Percentiles rank a stretch among this genome's conserved stretches.
Conservation (phyloP, 2,888 invertebrate genomes). For the Aradus depressus region DNA sequence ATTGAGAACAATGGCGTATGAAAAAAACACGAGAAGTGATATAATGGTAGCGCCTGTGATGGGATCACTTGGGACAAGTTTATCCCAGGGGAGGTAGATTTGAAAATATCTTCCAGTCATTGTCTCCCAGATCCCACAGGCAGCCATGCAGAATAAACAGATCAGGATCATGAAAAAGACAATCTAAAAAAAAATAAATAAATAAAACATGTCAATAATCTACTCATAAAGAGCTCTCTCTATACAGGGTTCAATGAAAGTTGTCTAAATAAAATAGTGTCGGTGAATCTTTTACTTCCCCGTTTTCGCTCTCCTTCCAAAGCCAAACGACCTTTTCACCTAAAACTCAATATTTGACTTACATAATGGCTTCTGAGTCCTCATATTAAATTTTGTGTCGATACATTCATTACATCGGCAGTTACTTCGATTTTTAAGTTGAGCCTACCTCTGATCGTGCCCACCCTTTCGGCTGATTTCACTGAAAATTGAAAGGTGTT, state of each 20-base stretch:
- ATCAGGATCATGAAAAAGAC: conserved; percentile 94
- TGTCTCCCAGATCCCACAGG: conserved; percentile 97
- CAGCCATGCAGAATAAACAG: conserved; percentile 95
- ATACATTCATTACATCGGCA: no score
- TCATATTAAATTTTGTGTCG: neutral
- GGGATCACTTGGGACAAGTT: conserved; percentile 73
- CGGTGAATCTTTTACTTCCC: neutral
- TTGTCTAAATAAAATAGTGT: no score
- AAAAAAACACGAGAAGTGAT: conserved; percentile 94
- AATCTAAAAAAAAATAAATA: conserved; percentile 55
- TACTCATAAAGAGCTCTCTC: no score
- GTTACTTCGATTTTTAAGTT: no score
- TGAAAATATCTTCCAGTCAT: conserved; percentile 77
- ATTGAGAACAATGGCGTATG: conserved; percentile 97
- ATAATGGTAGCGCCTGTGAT: conserved; percentile 77
- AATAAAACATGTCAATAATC: neutral
- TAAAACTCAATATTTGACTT: neutral
- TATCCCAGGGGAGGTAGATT: conserved; percentile 87
- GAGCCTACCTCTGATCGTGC: no score
- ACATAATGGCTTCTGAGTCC: neutral
- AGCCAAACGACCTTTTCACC: neutral
- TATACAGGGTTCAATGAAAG: no score
- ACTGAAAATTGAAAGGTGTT: no score
- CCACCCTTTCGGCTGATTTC: no score
- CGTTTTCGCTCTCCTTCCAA: neutral